Evolutionary conservation across 2,888 invertebrate genomes (phyloP).

Genomic region (Plusia festucae): DNA sequence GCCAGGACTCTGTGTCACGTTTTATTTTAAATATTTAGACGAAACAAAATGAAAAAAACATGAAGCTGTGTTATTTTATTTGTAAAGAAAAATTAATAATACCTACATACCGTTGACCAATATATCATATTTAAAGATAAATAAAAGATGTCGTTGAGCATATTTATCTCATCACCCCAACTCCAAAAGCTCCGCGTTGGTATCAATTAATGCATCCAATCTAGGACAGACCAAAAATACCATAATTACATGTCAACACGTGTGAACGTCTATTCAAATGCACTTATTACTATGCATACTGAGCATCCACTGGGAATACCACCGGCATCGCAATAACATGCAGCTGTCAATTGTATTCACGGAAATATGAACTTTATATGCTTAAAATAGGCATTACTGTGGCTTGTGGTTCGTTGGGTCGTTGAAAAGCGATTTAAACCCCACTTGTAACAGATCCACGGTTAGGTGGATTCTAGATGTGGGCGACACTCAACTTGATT

Average conservation of each 20-base stretch:
- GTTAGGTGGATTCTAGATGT: constrained; percentile 23
- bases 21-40: too few relatives aligned
- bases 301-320: constrained; percentile 37
- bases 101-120: not conserved
- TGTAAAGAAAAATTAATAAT: not conserved
- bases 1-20: not conserved
- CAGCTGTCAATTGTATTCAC: constrained; percentile 42
- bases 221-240: constrained; percentile 50
- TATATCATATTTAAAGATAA: not conserved
- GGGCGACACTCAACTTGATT: constrained; percentile 25
- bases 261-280: constrained; percentile 53
- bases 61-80: not conserved
- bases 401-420: constrained; percentile 22
- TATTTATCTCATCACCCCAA: constrained; percentile 26
- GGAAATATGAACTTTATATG: constrained; percentile 35
- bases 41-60: not conserved
- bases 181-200: constrained; percentile 43
- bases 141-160: constrained; percentile 20
- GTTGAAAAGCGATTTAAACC: constrained; percentile 47
- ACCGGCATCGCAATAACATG: constrained; percentile 38
- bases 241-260: constrained; percentile 51
- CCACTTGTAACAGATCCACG: constrained; percentile 40
- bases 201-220: constrained; percentile 42
- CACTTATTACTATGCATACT: constrained; percentile 44
- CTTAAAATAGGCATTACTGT: constrained; percentile 14